Base-by-base conservation (phyloP, 2,113 vertebrate species). In the Heteronetta atricapilla region DNA sequence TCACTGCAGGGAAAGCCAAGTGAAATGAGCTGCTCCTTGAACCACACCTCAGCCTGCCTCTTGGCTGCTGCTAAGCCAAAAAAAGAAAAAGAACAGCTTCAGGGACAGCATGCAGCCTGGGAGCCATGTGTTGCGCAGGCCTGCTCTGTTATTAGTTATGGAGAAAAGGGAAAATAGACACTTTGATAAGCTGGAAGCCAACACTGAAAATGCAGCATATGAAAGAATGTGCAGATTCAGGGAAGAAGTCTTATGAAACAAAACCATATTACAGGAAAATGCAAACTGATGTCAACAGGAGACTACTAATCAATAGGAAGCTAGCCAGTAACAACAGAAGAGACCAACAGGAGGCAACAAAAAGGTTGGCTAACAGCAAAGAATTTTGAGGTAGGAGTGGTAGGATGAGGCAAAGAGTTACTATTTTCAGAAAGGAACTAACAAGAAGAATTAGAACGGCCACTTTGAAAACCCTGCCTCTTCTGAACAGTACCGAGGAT, bases 31-130 rank as follows among this genome's bases (percentile, higher is more conserved):
- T 76, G 42, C 86, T 79, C 64, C 82, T 87, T 21, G 11, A 94
- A 79, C 88, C 86, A 84, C 93, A 92, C 69, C 77, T 93, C 83
- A 78, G 48, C 80, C 82, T 73, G 46, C 42, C 69, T 92, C 73
- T 92, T 63, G 64, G 94, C 94, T 86, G 76, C 72, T 80, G 26
- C 52, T 64, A 72, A 4, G 6, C 64, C 66, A 76, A 58, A 60
- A 93, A 53, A 17, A 42, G 17, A 34, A 79, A 60, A 86, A 68
- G 70, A 87, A 74, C 82, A 94, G 90, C 89, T 93, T 82, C 4
- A 0, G 82, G 81, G 73, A 93, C 92, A 89, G 86, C 90, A 56
- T 56, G 86, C 34, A 90, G 88, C 73, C 86, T 84, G 48, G 19
- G 34, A 48, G 58, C 86, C 81, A 73, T 76, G 93, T 94, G 94